phyloP scores from a whole-genome alignment of 2,113 vertebrate species.

The Ploceus nigricollis region DNA sequence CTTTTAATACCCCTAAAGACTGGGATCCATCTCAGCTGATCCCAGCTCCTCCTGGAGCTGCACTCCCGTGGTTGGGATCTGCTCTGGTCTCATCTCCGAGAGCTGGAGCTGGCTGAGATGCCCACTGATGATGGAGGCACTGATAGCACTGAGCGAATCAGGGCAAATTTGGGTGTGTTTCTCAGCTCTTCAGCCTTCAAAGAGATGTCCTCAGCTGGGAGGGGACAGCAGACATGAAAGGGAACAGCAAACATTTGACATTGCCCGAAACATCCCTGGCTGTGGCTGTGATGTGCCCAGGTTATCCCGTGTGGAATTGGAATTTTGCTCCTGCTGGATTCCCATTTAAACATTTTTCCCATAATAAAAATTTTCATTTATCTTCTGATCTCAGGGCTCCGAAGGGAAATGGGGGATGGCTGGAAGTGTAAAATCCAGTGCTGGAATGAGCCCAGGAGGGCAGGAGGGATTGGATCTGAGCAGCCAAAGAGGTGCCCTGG shows the following conservation, averaged over 20 bases:
- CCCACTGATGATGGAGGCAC: background rate
- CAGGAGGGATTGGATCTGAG: background rate
- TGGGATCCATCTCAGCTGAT: accelerated
- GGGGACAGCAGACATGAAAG: background rate
- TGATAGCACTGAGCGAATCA: background rate
- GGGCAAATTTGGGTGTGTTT: background rate
- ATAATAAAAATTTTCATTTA: too few relatives aligned
- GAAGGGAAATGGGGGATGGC: too few relatives aligned
- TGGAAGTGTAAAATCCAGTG: background rate
- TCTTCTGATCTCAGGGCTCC: background rate
- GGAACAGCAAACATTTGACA: background rate
- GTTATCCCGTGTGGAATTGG: accelerated
- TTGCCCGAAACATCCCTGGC: background rate
- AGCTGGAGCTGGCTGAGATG: background rate
- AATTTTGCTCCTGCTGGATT: background rate
- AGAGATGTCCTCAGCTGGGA: background rate
- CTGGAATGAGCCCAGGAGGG: background rate
- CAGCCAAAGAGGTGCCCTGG: background rate
- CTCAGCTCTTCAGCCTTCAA: background rate
- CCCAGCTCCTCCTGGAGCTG: background rate
- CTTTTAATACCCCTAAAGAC: background rate
- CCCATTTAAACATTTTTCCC: too few relatives aligned
- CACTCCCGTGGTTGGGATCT: background rate
- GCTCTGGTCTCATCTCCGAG: background rate
- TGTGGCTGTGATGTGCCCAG: background rate